Base-by-base conservation (phyloP, 1,140 invertebrate species). In the Caenorhabditis tropicalis region DNA sequence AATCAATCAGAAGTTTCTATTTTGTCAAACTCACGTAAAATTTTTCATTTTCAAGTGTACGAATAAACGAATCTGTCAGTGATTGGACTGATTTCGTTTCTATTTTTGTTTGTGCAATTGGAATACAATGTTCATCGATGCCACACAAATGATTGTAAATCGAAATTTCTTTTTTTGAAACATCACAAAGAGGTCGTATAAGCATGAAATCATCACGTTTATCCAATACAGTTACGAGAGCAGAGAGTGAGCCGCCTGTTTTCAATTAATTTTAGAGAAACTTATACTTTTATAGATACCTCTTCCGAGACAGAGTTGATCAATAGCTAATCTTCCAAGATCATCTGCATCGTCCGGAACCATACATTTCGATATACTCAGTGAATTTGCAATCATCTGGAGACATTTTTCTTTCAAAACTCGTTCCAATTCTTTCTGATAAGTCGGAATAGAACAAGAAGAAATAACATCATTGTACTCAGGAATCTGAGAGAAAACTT, bases 281-380 rank as follows among this genome's bases (percentile, higher is more conserved):
- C 9, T 12, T 58, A 21, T 19, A 15, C 27, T 7, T 36, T 36
- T 10, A 65, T 19, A 36, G n/a, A 65, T 65, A 65, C 58, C 65
- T 43, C 65, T 24, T 21, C 65, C 65, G 33, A 74, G 65, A 74
- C 65, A 74, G 7, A 74, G 15, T 21, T 74, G 79, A 81, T 79
- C 79, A 9, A 86, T 19, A 12, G 83, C 31, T 15, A 84, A 29
- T 24, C 82, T 85, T 39, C 79, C 82, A 7, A 86, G 74, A 9
- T 21, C 29, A 31, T 86, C 83, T 0, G 48, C 83, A 43, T 81
- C 48, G 29, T 86, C 85, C 12, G 65, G 31, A 24, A 85, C 46
- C 85, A 86, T 85, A 56, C 86, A 79, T 33, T 86, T 86, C 10
- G 48, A 36, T 5, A 86, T 70, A 27, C 29, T 27, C 29, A 81